Evolutionary conservation across 2,113 vertebrate species (phyloP), one percentile per base, ranked within the genome.

Genomic region (Chamaea fasciata): DNA sequence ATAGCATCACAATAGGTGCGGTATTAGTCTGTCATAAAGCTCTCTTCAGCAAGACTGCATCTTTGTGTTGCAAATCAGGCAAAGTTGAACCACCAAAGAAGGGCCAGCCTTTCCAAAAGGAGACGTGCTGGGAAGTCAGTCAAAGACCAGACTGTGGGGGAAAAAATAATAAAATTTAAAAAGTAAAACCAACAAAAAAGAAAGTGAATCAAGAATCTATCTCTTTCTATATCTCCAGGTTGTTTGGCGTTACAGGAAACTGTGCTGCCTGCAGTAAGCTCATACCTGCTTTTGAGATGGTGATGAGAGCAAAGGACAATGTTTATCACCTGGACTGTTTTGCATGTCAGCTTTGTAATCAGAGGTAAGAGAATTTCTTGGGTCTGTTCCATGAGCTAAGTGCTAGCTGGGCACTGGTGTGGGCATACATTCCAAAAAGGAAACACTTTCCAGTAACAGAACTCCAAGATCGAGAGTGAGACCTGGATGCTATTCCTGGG

Each of bases 241-340:
- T 99, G 96, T 99, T 99, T 33, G 99, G 99, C 1, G 99, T 99
- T 55, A 99, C 99, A 7, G 99, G 99, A 88, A 99, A 99, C 98
- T 99, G 99, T 14, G 99, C 99, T 17, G 99, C 99, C 90, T 99
- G 99, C 97, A 99, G 99, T 96, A 99, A 99, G 95, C 99, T 99
- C 89, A 99, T 99, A 90, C 99, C 99, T 35, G 99, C 99, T 93
- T 99, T 99, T 86, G 99, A 99, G 98, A 99, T 99, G 99, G 99
- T 99, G 91, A 99, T 99, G 99, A 98, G 99, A 39, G 99, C 99
- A 77, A 99, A 99, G 98, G 99, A 99, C 97, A 99, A 99, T 24
- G 99, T 99, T 95, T 99, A 99, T 97, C 99, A 99, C 98, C 98
- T 99, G 98, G 99, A 99, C 98, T 99, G 99, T 97, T 99, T 99